Base-by-base conservation (phyloP, 2,113 vertebrate species). In the Erinaceus europaeus region DNA sequence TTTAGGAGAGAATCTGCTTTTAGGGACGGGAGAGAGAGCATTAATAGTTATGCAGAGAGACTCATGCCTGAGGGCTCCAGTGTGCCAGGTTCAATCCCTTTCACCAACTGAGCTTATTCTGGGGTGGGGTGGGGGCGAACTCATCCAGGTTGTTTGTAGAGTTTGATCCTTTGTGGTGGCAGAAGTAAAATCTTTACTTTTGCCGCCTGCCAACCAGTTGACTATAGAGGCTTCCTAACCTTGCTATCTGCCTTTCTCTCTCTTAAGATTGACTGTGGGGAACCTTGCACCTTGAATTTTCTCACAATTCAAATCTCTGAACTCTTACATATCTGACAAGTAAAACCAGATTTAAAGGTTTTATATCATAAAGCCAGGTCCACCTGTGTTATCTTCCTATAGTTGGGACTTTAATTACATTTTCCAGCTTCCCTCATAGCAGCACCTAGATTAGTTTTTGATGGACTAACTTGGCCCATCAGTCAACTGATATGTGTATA, bases 291-390 rank as follows among this genome's bases (percentile, higher is more conserved):
- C 2, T 40, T 0, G 1, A 75, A 68, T 74, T n/a, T n/a, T 62
- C 44, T 61, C 20, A 23, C 29, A 17, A 13, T 69, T 50, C 71
- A 76, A 2, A 64, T 83, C 77, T 65, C 69, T 64, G 38, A 67
- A 14, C 55, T n/a, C 55, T 6, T 77, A 38, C 5, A 1, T 53
- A 42, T 36, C 52, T 69, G 42, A 50, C 36, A 18, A 89, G 32
- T 86, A 90, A 57, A 46, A 71, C 42, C 38, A 74, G 29, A 40
- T 84, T 48, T 67, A 79, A 74, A 87, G 17, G 20, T 77, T n/a
- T 52, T 9, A 2, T 50, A 36, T 44, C 25, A 53, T 52, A 61
- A 55, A 21, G 53, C 46, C 9, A 61, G n/a, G n/a, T n/a, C 25
- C n/a, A 61, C 27, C 17, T 52, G 27, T 21, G 44, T 18, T 23